Base-by-base conservation (phyloP, 2,113 vertebrate genomes). In the Trichechus manatus region DNA sequence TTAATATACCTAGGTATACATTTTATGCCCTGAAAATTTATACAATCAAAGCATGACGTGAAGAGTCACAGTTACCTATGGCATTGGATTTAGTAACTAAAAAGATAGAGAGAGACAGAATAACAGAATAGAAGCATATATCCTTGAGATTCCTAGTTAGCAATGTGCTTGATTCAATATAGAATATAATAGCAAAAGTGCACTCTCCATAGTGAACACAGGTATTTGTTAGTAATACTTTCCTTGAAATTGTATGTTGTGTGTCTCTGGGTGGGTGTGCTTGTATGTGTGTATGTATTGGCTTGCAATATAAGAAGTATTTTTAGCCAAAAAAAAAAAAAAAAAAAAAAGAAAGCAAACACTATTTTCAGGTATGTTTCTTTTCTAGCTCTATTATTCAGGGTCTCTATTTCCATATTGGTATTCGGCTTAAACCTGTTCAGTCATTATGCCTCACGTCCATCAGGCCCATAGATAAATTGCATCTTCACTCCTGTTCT, bases 401-500 rank as follows among this genome's bases (percentile, higher is more conserved):
- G 27, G 15, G 14, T 89, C 6, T 82, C 11, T 17, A 1, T 78
- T 56, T 56, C 53, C 53, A 3, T 42, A 14, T 9, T 39, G 39
- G 0, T 27, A 29, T 31, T 61, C n/a, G 44, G 5, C 27, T 88
- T 44, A 92, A 33, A n/a, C 17, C 15, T 36, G 0, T 79, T 84
- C 14, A 79, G 17, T 4, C 63, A 14, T 1, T 19, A 5, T n/a
- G 6, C 17, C 5, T 78, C n/a, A 66, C 1, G 1, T 4, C n/a
- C 1, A 3, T 59, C 23, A 63, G n/a, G 9, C 5, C 27, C 6
- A 3, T 29, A 59, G 15, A 25, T 47, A 42, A 88, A 72, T 50
- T 20, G 19, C 4, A 61, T 44, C 42, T 91, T 77, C 13, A 11
- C 9, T 42, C 9, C 31, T 27, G 10, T 0, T 36, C 11, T 78